Percentiles rank a stretch among this genome's conserved stretches.
Evolutionary conservation across 2,888 invertebrate species (phyloP).

Genomic region (Brachyopa scutellaris): DNA sequence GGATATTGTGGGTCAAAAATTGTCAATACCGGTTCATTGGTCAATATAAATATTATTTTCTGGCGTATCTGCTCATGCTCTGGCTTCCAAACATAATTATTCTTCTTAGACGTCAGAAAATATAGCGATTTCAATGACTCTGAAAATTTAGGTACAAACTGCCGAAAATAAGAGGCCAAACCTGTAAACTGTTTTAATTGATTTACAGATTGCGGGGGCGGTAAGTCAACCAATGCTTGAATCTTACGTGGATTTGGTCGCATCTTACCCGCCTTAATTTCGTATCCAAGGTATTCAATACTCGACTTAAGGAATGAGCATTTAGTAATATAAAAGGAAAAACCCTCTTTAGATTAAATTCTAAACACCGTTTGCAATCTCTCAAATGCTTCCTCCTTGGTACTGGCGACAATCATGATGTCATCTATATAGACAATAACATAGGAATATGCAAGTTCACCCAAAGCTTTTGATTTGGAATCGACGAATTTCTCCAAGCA

Average conservation of each 20-base stretch:
- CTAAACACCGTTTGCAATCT: constrained; percentile 40
- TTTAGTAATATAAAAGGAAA: constrained; percentile 28
- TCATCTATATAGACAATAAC: constrained; percentile 61
- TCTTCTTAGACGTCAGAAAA: too few species aligned
- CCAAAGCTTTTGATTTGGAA: too few species aligned
- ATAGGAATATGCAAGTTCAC: constrained; percentile 39
- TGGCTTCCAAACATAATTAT: too few species aligned
- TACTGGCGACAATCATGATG: constrained; percentile 44
- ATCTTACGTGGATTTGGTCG: neutral
- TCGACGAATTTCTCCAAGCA: too few species aligned
- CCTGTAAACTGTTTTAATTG: too few species aligned
- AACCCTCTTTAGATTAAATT: constrained; percentile 41
- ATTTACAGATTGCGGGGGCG: too few species aligned
- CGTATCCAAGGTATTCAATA: constrained; percentile 27
- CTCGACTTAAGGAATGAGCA: constrained; percentile 33
- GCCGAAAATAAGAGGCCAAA: too few species aligned
- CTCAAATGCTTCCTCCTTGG: constrained; percentile 37
- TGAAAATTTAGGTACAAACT: too few species aligned
- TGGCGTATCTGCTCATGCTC: too few species aligned
- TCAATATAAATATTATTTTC: too few species aligned
- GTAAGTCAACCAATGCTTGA: neutral
- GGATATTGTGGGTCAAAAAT: constrained; percentile 50
- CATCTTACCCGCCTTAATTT: constrained; percentile 1
- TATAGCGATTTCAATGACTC: too few species aligned
- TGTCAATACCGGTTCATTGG: constrained; percentile 20